Evolutionary conservation across 2,797 vertebrate genomes (phyloP).

Genomic region (Meriones psammophilus): DNA sequence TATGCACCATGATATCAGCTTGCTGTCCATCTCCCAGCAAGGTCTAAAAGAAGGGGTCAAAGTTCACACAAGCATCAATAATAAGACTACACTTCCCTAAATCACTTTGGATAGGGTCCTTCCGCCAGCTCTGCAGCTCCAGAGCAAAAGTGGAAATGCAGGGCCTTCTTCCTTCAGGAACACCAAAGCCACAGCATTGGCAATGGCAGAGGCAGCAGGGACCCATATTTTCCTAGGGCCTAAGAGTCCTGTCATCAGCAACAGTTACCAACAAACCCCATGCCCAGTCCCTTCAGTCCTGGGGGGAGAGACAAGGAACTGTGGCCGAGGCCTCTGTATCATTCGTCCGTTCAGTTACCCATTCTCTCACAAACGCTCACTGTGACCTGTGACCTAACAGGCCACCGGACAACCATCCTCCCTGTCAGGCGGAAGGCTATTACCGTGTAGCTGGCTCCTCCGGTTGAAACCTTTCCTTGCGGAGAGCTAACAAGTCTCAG

Average conservation of each 20-base stretch:
- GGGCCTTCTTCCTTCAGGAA: background rate
- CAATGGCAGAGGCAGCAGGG: background rate
- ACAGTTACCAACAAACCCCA: background rate
- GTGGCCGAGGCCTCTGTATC: background rate
- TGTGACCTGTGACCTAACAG: background rate
- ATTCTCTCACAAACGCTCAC: background rate
- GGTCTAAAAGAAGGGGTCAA: background rate
- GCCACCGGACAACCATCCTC: background rate
- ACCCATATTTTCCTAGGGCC: too few species aligned
- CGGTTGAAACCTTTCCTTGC: background rate
- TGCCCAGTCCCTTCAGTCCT: too few species aligned
- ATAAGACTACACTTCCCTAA: too few species aligned
- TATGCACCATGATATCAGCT: background rate
- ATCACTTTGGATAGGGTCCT: background rate
- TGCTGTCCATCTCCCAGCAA: background rate
- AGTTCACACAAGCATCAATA: background rate
- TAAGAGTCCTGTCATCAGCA: background rate
- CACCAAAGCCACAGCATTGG: background rate
- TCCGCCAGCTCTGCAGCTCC: background rate
- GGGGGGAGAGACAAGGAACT: accelerated
- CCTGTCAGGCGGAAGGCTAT: background rate
- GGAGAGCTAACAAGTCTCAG: background rate
- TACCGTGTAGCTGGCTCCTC: background rate
- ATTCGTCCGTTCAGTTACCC: too few species aligned
- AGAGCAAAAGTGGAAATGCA: background rate